Conservation (phyloP, 2,797 vertebrate species). For the Heteromormyrus szaboi region DNA sequence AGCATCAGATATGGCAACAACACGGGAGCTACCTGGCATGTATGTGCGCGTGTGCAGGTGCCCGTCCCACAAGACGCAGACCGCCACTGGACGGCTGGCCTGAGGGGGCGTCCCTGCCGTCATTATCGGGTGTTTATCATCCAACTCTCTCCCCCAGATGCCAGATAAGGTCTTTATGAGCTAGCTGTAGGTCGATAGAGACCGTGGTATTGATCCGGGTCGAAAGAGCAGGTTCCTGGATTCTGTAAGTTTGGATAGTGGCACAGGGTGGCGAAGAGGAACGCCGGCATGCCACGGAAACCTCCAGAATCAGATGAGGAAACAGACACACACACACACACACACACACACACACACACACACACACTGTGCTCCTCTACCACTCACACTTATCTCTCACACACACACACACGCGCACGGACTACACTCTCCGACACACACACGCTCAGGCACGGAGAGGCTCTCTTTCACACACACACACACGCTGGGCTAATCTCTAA, state of each 20-base stretch:
- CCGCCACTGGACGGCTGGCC: conserved; percentile 41
- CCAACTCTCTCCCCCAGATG: conserved; percentile 59
- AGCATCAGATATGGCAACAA: neutral
- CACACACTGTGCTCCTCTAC: neutral
- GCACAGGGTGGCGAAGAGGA: conserved; percentile 57
- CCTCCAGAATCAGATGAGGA: neutral
- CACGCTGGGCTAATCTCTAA: conserved; percentile 61
- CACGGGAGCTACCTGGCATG: neutral
- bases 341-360: conserved; percentile 6
- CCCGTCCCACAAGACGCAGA: conserved; percentile 17
- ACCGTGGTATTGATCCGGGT: conserved; percentile 72
- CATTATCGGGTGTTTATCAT: conserved; percentile 46
- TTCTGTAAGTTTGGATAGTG: conserved; percentile 72
- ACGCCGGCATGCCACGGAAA: conserved; percentile 36
- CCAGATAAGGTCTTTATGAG: conserved; percentile 75
- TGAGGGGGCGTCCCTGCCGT: conserved; percentile 47
- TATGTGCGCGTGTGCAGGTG: neutral
- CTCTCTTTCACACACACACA: conserved; percentile 24
- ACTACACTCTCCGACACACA: conserved; percentile 16
- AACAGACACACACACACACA: neutral
- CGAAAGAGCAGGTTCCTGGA: conserved; percentile 75
- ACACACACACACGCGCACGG: conserved; percentile 8
- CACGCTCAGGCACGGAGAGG: neutral
- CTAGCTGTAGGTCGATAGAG: conserved; percentile 69
- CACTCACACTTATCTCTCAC: neutral